Base-by-base conservation (phyloP, 2,113 vertebrate genomes). In the Triplophysa dalaica region DNA sequence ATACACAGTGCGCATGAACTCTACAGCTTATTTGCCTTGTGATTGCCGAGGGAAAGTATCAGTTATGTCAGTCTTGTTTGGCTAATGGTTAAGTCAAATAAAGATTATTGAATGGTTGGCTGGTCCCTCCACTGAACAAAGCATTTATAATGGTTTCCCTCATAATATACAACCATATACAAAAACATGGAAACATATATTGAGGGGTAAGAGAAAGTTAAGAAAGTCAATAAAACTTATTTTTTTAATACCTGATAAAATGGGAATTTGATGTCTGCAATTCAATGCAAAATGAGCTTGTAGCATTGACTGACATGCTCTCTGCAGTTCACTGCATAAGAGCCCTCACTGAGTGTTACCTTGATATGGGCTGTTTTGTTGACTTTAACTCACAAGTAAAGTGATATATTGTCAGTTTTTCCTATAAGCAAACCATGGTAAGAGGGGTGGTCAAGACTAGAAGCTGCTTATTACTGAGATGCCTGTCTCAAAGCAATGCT, bases 1-100 rank as follows among this genome's bases (percentile, higher is more conserved):
- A 88, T 88, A 90, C 22, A 48, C 87, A 90, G 86, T 87, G 83
- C 87, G 85, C 88, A 90, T 89, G 88, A 89, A 89, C 85, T 87
- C 85, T 84, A 87, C n/a, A 85, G 85, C 87, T 85, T 90, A 81
- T 89, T 91, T 86, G 67, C 13, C 52, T 83, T 86, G 81, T 64
- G 45, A 52, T 72, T 70, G 61, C 45, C 50, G 12, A 58, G 45
- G 29, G 38, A 61, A 29, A 38, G n/a, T 62, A 63, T 75, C 19
- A 1, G 63, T 50, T 48, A 63, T 63, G 43, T 14, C 2, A 63
- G 43, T 41, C 16, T 19, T 50, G 43, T 8, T 26, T 63, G 60
- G 63, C 64, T 75, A 63, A 58, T 19, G 26, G n/a, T 26, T 58
- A 50, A 75, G 17, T 33, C 54, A 74, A 14, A 14, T 16, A 4